Evolutionary conservation across 2,113 vertebrate species (phyloP), one percentile per base, ranked within the genome.

Genomic region (Cephalopterus ornatus): DNA sequence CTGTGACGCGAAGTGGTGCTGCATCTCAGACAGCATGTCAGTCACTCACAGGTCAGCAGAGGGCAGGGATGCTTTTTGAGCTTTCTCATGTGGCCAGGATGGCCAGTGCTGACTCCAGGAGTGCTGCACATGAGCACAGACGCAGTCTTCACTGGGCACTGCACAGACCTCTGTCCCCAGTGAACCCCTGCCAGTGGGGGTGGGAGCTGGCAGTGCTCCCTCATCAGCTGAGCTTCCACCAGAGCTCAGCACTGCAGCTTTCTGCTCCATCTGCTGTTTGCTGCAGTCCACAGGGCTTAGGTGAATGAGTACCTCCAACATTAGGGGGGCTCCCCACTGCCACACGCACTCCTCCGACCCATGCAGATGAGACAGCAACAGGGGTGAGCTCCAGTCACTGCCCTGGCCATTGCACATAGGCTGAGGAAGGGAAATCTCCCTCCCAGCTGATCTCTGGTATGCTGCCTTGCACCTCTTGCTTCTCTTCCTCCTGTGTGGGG

Each of bases 41-140:
- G 5, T n/a, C 17, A 14, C 14, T 19, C 1, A 0, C 10, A 41
- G 26, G 22, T 66, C 37, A 24, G 0, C 1, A 8, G 50, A 82
- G 14, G 21, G 4, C 26, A 52, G 28, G n/a, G 26, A 8, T 72
- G n/a, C 4, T 5, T 39, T 81, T 44, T n/a, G 44, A 16, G 16
- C n/a, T 5, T 15, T 75, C 49, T 44, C 7, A 10, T 0, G 0
- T 55, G 27, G 13, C 32, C 2, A 1, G 12, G 14, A 52, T 32
- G 37, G 71, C 28, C 33, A 65, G 20, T 16, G 19, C 42, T 37
- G 42, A 33, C 37, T 50, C 18, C 27, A 44, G 32, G 26, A 70
- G 44, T 19, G 13, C 15, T 37, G 37, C 16, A 33, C 1, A 8
- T 11, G 35, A 28, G 26, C 52, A 46, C 28, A 66, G 46, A 9